Base-by-base conservation (phyloP, 2,888 invertebrate species). In the Notocelia uddmanniana region DNA sequence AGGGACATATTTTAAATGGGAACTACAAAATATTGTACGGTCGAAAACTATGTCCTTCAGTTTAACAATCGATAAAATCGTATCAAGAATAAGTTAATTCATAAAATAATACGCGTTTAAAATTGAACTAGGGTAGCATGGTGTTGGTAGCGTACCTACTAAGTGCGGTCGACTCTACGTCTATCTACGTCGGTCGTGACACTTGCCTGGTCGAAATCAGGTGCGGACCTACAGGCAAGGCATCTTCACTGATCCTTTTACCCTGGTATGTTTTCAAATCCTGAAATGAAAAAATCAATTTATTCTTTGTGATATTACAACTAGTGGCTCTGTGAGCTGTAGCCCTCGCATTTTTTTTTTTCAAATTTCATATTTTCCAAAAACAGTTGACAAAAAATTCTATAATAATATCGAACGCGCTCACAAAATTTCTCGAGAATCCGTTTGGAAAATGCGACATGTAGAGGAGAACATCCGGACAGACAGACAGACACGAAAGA, bases 121-220 rank as follows among this genome's bases (percentile, higher is more conserved):
- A 82, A 83, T 81, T 81, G 76, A 75, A 79, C 82, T 82, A 83
- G 74, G 74, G 71, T 75, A 77, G 73, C 57, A 68, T 34, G 73
- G 76, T 74, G 45, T 45, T 73, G 75, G 75, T 74, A 57, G 59
- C 70, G 70, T 73, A 78, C 72, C 73, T 72, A 78, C 81, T 81
- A 80, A 76, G 75, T 73, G 76, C 76, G 73, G 75, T 76, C 69
- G 73, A 69, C 75, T 73, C 81, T 83, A 82, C 78, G 78, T 83
- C 87, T 85, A 84, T 84, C 83, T 85, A 89, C 79, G 71, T 85
- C 84, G 83, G 80, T 79, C 83, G 78, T 74, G 76, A 75, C 78
- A 31, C 57, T 64, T 54, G 78, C 75, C 77, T 77, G 62, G 31
- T 26, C 21, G 23, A 48, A 34, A 75, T 75, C 69, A 31, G 67